These are phyloP conservation scores for human DNA, from an alignment of 2,113 vertebrate species.

Conservation along the genomic window DNA sequence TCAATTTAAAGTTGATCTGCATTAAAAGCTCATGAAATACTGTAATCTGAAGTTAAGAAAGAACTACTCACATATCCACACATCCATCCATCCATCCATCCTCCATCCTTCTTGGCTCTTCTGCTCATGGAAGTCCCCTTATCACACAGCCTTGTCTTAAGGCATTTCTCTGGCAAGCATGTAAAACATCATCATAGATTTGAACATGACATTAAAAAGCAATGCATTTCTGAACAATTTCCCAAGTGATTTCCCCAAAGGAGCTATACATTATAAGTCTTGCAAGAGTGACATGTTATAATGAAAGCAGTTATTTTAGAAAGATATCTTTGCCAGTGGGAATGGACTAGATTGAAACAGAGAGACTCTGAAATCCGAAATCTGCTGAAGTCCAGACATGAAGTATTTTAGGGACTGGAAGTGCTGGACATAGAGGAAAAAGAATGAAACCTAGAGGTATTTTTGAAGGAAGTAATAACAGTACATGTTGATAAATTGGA, in stretches of 20 bases:
- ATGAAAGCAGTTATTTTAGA: constrained; percentile 42
- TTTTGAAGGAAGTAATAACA: background rate
- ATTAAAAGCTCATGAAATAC: background rate
- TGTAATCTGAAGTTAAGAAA: background rate
- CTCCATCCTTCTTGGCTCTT: background rate
- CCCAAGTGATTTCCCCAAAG: constrained; percentile 35
- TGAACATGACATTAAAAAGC: constrained; percentile 15
- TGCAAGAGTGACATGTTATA: background rate
- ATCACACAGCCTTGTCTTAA: background rate
- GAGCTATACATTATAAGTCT: background rate
- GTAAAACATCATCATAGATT: constrained; percentile 34
- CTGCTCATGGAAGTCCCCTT: background rate
- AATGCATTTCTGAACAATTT: constrained; percentile 39
- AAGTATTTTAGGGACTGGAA: background rate
- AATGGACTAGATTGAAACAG: constrained; percentile 27
- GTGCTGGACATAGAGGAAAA: background rate
- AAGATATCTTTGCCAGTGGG: background rate
- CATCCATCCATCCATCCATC: background rate
- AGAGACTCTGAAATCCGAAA: constrained; percentile 24
- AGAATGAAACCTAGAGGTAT: background rate
- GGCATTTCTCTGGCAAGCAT: background rate
- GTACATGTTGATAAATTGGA: background rate
- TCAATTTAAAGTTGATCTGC: background rate
- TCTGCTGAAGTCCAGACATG: background rate
- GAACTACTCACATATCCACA: background rate